These are phyloP conservation scores for Gila robusta DNA, from an alignment of 2,797 vertebrate genomes.

Conservation along the genomic window DNA sequence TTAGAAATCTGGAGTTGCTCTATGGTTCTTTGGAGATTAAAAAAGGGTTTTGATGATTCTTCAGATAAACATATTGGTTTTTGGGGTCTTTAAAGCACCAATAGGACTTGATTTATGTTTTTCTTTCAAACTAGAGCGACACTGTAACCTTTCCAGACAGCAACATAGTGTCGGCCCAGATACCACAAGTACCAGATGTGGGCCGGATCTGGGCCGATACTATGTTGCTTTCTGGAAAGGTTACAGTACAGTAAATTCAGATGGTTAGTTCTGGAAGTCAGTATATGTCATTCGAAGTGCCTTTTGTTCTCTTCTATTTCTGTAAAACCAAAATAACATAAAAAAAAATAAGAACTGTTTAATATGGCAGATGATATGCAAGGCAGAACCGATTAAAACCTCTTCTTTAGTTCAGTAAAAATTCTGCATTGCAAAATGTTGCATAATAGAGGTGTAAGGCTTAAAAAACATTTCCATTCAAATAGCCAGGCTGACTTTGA, in stretches of 20 bases:
- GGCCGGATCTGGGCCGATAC: too few species aligned
- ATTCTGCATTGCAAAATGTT: not conserved
- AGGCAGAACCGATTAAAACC: not conserved
- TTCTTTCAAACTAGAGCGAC: not conserved
- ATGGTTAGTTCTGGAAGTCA: conserved; percentile 12
- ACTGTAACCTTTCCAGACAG: not conserved
- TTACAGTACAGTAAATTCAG: not conserved
- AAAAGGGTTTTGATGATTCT: not conserved
- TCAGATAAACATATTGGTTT: conserved; percentile 9
- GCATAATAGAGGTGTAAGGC: conserved; percentile 26
- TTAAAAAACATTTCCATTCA: conserved; percentile 24
- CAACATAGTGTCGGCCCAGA: too few species aligned
- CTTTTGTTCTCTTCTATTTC: not conserved
- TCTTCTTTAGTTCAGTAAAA: not conserved
- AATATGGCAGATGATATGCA: not conserved
- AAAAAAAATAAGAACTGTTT: not conserved
- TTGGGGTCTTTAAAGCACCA: not conserved
- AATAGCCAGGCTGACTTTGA: conserved; percentile 6
- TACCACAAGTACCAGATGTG: too few species aligned
- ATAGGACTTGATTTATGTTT: not conserved
- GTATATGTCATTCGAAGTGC: not conserved
- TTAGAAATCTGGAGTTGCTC: not conserved
- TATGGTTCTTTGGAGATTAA: not conserved
- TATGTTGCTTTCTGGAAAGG: too few species aligned
- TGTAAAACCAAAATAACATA: not conserved